Percentiles rank a stretch among this genome's conserved stretches.
phyloP scores from a whole-genome alignment of 2,113 vertebrate species.

The Oenanthe melanoleuca region DNA sequence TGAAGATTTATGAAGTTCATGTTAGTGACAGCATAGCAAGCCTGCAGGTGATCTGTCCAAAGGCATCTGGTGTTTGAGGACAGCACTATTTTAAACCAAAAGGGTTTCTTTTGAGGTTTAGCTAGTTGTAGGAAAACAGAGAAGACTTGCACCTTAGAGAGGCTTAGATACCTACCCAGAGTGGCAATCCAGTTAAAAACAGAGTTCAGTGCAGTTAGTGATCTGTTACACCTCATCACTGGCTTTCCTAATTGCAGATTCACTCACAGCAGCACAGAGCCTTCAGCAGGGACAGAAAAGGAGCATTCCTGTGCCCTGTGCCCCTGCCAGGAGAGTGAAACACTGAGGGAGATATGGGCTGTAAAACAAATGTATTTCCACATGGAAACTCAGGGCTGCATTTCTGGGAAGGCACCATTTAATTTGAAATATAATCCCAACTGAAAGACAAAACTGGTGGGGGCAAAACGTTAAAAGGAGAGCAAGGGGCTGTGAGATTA shows the following conservation, averaged over 20 bases:
- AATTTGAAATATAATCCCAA: neutral
- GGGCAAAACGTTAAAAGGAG: neutral
- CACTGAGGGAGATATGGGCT: neutral
- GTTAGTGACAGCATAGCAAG: neutral
- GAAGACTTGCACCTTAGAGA: neutral
- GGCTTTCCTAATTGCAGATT: neutral
- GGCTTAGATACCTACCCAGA: neutral
- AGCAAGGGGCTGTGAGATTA: neutral
- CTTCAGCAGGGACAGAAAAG: neutral
- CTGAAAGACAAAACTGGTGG: neutral
- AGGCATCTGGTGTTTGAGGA: neutral
- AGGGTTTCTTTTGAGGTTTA: neutral
- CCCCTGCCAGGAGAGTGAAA: neutral
- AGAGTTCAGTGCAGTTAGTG: neutral
- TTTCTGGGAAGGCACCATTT: neutral
- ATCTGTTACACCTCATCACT: neutral
- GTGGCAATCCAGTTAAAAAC: neutral
- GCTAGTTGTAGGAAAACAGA: neutral
- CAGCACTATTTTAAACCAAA: neutral
- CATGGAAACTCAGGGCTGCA: neutral
- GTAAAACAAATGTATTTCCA: neutral
- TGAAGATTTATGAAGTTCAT: neutral
- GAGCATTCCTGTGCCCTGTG: neutral
- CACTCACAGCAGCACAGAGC: neutral
- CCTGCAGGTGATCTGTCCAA: neutral